Evolutionary conservation across 1,140 invertebrate species (phyloP).

Genomic region (Rhizoglyphus robini): DNA sequence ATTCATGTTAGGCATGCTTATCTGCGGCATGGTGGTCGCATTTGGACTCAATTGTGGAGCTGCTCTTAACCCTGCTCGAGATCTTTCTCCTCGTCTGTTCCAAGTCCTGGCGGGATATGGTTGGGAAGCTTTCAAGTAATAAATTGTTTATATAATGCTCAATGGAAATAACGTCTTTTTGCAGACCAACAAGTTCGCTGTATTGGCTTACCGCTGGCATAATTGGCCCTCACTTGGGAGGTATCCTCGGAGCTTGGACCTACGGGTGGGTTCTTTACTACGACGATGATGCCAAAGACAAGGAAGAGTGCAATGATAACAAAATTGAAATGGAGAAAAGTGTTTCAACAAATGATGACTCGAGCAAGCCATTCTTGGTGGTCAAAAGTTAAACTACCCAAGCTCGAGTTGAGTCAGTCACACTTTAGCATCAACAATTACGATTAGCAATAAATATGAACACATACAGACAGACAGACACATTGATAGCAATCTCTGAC

Average conservation of each 20-base stretch:
- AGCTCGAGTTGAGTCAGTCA: no score
- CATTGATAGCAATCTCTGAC: no score
- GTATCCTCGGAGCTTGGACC: constrained; percentile 37
- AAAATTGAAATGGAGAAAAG: neutral
- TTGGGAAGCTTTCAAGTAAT: constrained; percentile 38
- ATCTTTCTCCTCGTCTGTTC: constrained; percentile 46
- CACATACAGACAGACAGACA: no score
- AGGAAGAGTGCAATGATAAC: neutral
- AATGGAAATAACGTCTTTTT: neutral
- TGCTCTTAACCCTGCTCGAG: constrained; percentile 49
- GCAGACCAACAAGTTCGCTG: constrained; percentile 30
- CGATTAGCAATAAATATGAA: no score
- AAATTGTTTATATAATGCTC: neutral
- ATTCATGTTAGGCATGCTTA: constrained; percentile 3
- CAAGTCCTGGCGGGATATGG: constrained; percentile 43
- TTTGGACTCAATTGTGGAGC: constrained; percentile 46
- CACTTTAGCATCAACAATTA: no score
- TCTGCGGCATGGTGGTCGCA: constrained; percentile 37
- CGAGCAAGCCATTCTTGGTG: neutral
- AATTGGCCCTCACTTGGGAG: constrained; percentile 42
- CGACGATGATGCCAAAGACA: constrained; percentile 28
- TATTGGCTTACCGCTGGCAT: constrained; percentile 44
- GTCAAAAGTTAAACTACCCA: no score
- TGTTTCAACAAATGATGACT: neutral
- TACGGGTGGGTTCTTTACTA: constrained; percentile 30